Percentiles rank a stretch among this genome's conserved stretches.
Conservation (phyloP, 2,113 vertebrate species). For the Oncorhynchus gorbuscha region DNA sequence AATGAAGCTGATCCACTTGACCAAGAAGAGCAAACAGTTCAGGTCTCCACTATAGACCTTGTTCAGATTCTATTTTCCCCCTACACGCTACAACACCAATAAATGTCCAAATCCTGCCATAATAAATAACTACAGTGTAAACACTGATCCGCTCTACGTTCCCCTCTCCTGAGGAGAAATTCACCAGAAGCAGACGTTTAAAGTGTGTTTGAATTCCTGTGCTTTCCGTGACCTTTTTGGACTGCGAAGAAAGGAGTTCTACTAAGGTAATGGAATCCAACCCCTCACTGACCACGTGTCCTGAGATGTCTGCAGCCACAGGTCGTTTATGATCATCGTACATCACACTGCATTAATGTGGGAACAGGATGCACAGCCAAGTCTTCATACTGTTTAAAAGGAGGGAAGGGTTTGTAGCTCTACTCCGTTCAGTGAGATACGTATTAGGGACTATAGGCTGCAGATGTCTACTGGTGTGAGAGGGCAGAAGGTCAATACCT, state of each 20-base stretch:
- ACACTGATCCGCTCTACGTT: slow-evolving; percentile 29
- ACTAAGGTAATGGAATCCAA: slow-evolving; percentile 2
- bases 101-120: slow-evolving; percentile 30
- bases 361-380: too few relatives aligned
- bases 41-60: slow-evolving; percentile 20
- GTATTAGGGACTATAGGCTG: too few relatives aligned
- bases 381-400: too few relatives aligned
- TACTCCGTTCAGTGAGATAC: too few relatives aligned
- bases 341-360: slow-evolving; percentile 13
- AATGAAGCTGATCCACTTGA: slow-evolving; percentile 44
- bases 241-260: slow-evolving; percentile 10
- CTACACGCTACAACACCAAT: slow-evolving; percentile 29
- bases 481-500: not conserved
- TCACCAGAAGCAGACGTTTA: slow-evolving; percentile 10
- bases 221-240: slow-evolving; percentile 33
- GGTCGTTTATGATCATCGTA: slow-evolving; percentile 15
- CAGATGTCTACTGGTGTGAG: not conserved
- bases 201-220: slow-evolving; percentile 19
- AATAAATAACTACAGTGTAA: slow-evolving; percentile 37
- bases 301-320: slow-evolving; percentile 23
- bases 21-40: slow-evolving; percentile 38
- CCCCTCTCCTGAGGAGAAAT: slow-evolving; percentile 13
- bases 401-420: too few relatives aligned
- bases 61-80: slow-evolving; percentile 28
- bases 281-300: slow-evolving; percentile 3